Percentiles rank a stretch among this genome's conserved stretches.
Conservation (phyloP, 2,888 invertebrate genomes). For the Hedya salicella region DNA sequence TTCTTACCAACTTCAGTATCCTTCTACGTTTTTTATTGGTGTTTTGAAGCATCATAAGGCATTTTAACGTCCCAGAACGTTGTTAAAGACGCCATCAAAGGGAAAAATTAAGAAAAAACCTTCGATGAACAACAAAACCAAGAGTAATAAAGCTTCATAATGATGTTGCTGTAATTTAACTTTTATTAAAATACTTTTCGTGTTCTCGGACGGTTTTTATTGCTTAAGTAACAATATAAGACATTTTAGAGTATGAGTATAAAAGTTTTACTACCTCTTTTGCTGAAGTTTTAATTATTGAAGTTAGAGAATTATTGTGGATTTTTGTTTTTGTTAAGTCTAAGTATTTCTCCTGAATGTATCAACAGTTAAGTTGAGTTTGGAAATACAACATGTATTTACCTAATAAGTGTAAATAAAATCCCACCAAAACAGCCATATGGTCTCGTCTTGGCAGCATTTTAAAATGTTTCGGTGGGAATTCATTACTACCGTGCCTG, state of each 20-base stretch:
- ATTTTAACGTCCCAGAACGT: constrained; percentile 31
- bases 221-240: constrained; percentile 33
- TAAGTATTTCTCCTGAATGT: not conserved
- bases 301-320: constrained; percentile 25
- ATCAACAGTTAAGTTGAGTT: not conserved
- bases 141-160: constrained; percentile 41
- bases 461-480: too few species aligned
- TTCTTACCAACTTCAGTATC: constrained; percentile 21
- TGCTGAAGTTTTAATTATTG: constrained; percentile 31
- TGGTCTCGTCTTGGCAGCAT: too few species aligned
- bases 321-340: constrained; percentile 21
- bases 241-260: constrained; percentile 30
- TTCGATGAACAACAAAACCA: constrained; percentile 32
- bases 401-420: too few species aligned
- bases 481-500: too few species aligned
- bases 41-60: constrained; percentile 14
- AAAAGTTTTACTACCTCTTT: constrained; percentile 32
- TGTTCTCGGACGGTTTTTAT: constrained; percentile 39
- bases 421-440: too few species aligned
- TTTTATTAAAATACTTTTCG: constrained; percentile 44
- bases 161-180: constrained; percentile 44
- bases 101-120: constrained; percentile 25
- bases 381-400: too few species aligned
- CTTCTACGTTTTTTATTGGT: constrained; percentile 25
- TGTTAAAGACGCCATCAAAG: constrained; percentile 25